These are phyloP conservation scores for Rhyzopertha dominica DNA, from an alignment of 1,140 invertebrate species.

Conservation along the genomic window DNA sequence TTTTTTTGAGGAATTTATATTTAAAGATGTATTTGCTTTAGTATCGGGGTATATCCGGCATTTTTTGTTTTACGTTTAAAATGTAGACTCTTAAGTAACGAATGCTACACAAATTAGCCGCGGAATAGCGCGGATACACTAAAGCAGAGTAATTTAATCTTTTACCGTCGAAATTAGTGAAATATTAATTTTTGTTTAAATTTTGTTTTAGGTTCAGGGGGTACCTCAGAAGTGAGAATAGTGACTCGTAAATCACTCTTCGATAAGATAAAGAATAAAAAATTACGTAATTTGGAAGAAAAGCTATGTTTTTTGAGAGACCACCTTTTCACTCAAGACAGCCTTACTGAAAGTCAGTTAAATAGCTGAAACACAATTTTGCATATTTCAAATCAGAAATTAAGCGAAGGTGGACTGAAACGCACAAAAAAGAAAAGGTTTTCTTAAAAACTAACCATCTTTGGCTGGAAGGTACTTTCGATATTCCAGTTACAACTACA, in stretches of 20 bases:
- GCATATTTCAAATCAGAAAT: constrained; percentile 26
- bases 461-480: constrained; percentile 29
- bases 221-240: background rate
- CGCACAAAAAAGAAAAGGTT: constrained; percentile 24
- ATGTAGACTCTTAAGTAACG: too few species aligned
- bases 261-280: background rate
- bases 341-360: constrained; percentile 7
- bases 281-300: constrained; percentile 6
- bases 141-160: too few species aligned
- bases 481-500: constrained; percentile 17
- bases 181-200: too few species aligned
- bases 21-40: too few species aligned
- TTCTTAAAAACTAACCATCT: constrained; percentile 22
- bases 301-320: constrained; percentile 2
- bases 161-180: too few species aligned
- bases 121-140: too few species aligned
- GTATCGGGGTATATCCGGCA: too few species aligned
- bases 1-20: too few species aligned
- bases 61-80: too few species aligned
- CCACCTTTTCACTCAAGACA: constrained; percentile 1
- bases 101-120: too few species aligned
- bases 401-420: constrained; percentile 27
- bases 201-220: constrained; percentile 1
- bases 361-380: constrained; percentile 19
- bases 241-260: constrained; percentile 1